Base-by-base conservation (phyloP, 2,797 vertebrate species). In the Neosalanx taihuensis region DNA sequence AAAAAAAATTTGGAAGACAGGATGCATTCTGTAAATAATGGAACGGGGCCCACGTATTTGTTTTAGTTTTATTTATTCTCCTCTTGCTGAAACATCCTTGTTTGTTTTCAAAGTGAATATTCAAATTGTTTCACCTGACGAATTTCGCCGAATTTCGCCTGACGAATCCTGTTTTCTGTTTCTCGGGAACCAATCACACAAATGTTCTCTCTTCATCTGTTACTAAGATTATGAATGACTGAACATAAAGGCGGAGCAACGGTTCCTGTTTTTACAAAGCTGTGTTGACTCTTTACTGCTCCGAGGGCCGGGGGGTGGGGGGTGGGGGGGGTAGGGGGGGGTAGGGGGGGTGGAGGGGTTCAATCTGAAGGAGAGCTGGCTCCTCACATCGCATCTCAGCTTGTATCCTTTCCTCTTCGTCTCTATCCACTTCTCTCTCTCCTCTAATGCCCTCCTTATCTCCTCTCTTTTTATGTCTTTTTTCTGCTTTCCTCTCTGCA, bases 51-150 rank as follows among this genome's bases (percentile, higher is more conserved):
- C 46, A 20, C 3, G n/a, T 3, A 18, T 23, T 56, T 10, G 13
- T 33, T 64, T 64, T 23, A 20, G n/a, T 53, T 64, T 66, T 66
- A 72, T 72, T 66, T 60, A 65, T 72, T 66, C 49, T 63, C 31
- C 18, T 33, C 51, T 51, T 63, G 17, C 26, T 56, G n/a, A 7
- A 26, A 59, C 33, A 26, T 6, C 33, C 31, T 60, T 59, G 20
- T 41, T 23, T 56, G 12, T 70, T 70, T 60, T 15, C 57, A 17
- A 67, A 53, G 26, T 29, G 23, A 33, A 69, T 37, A 41, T 60
- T 60, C n/a, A 57, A 67, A 29, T 31, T 10, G 7, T 56, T 56
- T 49, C 20, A 30, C 9, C n/a, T n/a, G n/a, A n/a, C n/a, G n/a
- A n/a, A n/a, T n/a, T n/a, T n/a, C n/a, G n/a, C n/a, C n/a, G n/a